Evolutionary conservation across 2,113 vertebrate species (phyloP), one percentile per base, ranked within the genome.

Genomic region (Shinisaurus crocodilurus): DNA sequence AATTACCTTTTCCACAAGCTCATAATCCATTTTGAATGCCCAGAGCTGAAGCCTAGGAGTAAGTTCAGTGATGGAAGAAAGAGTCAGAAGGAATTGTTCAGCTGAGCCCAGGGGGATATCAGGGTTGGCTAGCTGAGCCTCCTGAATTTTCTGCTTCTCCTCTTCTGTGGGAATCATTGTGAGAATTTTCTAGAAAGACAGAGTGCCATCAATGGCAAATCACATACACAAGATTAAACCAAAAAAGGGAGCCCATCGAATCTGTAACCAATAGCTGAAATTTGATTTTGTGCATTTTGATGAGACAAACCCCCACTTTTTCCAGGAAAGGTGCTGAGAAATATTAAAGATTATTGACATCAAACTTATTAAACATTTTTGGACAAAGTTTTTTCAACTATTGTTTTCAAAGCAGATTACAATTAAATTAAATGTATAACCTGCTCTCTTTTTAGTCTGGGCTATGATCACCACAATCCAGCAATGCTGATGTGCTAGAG

Each of bases 21-120:
- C 99, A 0, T 99, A 99, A 96, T 99, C 99, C 98, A 99, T 98
- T 96, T 99, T 99, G 97, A 99, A 99, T 32, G 99, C 99, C 99
- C 99, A 99, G 95, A 99, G 98, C 96, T 99, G 99, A 93, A 99
- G 98, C 82, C 99, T 98, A 69, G 99, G 98, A 0, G 99, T 98
- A 86, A 99, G 98, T 93, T 99, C 99, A 0, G 97, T 99, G 97
- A 99, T 98, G 95, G 99, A 99, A 90, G 99, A 99, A 18, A 99
- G 98, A 0, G 97, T 99, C 93, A 99, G 98, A 9, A 99, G 99
- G 94, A 99, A 99, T 94, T 99, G 99, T 92, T 99, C 99, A 0
- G 99, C 99, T 0, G 98, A 99, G 92, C 99, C 99, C 97, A 99
- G 94, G 0, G 99, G 99, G 12, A 98, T 95, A 0, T 99, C 99